Percentiles rank a stretch among this genome's conserved stretches.
These are phyloP conservation scores for Gymnothorax reevesii DNA, from an alignment of 2,797 vertebrate genomes.

Conservation along the genomic window DNA sequence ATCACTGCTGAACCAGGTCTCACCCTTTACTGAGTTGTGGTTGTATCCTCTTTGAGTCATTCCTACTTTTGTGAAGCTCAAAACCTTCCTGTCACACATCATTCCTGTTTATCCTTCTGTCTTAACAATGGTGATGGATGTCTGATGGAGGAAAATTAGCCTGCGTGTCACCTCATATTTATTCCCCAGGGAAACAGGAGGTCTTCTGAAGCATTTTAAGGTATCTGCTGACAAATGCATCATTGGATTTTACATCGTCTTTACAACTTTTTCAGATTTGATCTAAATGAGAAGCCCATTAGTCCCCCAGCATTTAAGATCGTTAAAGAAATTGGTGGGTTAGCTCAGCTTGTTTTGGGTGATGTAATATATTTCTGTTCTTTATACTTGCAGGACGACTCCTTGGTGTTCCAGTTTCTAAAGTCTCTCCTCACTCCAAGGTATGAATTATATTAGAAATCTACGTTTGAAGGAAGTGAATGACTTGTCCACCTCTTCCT, in stretches of 20 bases:
- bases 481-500: background rate
- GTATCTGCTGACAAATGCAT: background rate
- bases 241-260: slow-evolving; percentile 53
- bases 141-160: too few relatives aligned
- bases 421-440: slow-evolving; percentile 78
- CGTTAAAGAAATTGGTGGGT: too few relatives aligned
- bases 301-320: slow-evolving; percentile 14
- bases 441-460: slow-evolving; percentile 57
- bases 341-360: background rate
- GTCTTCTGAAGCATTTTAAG: background rate
- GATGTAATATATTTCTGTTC: background rate
- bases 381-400: slow-evolving; percentile 68
- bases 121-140: too few relatives aligned
- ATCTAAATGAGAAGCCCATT: slow-evolving; percentile 55
- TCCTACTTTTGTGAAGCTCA: background rate
- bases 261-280: slow-evolving; percentile 37
- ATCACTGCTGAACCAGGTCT: too few relatives aligned
- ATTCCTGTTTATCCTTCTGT: too few relatives aligned
- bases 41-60: background rate
- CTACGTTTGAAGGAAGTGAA: background rate
- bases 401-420: slow-evolving; percentile 81
- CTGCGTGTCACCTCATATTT: too few relatives aligned
- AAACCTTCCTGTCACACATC: too few relatives aligned
- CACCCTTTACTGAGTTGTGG: too few relatives aligned
- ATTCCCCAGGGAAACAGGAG: too few relatives aligned